phyloP scores from a whole-genome alignment of 2,797 vertebrate genomes.

The Propithecus perrieri region DNA sequence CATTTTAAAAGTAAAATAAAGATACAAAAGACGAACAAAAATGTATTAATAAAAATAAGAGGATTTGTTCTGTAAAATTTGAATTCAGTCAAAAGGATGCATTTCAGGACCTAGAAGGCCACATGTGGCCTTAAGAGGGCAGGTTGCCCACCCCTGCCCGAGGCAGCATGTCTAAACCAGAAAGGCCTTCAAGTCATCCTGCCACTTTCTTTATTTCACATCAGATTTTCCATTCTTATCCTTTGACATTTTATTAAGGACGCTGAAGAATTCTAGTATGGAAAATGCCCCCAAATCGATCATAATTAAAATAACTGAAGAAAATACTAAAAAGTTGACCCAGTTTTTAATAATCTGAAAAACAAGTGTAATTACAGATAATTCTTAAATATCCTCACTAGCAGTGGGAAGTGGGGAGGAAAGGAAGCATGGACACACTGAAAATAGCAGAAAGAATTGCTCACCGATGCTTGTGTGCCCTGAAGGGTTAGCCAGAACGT shows the following conservation, averaged over 20 bases:
- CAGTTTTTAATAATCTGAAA: neutral
- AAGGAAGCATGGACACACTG: neutral
- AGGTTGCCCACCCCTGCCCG: neutral
- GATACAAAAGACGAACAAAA: neutral
- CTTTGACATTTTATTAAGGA: slow-evolving; percentile 1
- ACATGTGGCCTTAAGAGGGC: neutral
- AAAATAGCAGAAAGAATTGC: neutral
- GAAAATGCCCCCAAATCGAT: neutral
- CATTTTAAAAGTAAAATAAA: neutral
- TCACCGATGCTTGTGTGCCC: neutral
- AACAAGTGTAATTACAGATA: neutral
- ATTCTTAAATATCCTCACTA: neutral
- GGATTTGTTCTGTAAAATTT: neutral
- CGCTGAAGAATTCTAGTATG: neutral
- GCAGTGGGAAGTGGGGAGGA: neutral
- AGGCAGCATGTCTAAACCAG: slow-evolving; percentile 17
- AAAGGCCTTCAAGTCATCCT: neutral
- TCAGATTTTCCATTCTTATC: neutral
- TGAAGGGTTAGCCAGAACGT: neutral
- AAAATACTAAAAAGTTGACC: neutral
- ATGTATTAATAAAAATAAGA: neutral
- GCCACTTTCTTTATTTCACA: neutral
- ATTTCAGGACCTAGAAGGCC: neutral
- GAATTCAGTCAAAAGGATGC: neutral
- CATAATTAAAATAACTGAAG: slow-evolving; percentile 22